Conservation (phyloP, 2,113 vertebrate genomes). For the Myotis brandtii region DNA sequence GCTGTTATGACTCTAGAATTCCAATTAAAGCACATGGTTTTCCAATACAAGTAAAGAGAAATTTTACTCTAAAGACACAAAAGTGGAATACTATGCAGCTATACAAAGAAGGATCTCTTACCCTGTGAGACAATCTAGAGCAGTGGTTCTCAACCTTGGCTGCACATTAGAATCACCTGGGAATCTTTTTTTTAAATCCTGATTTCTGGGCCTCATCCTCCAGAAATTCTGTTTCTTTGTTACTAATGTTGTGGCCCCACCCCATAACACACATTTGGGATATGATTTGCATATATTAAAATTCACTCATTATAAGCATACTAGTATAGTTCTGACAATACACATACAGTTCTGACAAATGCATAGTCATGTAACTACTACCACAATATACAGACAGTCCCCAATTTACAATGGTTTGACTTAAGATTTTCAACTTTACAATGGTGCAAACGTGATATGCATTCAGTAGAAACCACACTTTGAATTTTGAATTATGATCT, state of each 20-base stretch:
- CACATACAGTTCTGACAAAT: not conserved
- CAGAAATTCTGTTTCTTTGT: too few relatives aligned
- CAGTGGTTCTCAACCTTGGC: too few relatives aligned
- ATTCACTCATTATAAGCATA: not conserved
- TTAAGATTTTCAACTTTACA: not conserved
- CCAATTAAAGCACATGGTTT: not conserved
- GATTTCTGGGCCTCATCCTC: too few relatives aligned
- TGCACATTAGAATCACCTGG: too few relatives aligned
- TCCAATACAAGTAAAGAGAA: not conserved
- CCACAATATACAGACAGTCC: not conserved
- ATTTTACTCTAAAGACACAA: not conserved
- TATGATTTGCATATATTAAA: slow-evolving; percentile 3
- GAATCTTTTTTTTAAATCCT: too few relatives aligned
- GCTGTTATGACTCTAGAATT: not conserved
- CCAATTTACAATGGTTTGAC: not conserved
- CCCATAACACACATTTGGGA: not conserved
- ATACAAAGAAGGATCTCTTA: too few relatives aligned
- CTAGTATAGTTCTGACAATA: not conserved
- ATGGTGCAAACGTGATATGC: not conserved
- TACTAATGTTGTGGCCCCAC: too few relatives aligned
- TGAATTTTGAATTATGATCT: not conserved
- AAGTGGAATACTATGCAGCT: not conserved
- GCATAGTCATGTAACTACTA: not conserved
- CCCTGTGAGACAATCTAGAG: too few relatives aligned
- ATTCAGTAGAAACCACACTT: not conserved